phyloP scores from a whole-genome alignment of 1,140 invertebrate species.

The Melitaea cinxia region DNA sequence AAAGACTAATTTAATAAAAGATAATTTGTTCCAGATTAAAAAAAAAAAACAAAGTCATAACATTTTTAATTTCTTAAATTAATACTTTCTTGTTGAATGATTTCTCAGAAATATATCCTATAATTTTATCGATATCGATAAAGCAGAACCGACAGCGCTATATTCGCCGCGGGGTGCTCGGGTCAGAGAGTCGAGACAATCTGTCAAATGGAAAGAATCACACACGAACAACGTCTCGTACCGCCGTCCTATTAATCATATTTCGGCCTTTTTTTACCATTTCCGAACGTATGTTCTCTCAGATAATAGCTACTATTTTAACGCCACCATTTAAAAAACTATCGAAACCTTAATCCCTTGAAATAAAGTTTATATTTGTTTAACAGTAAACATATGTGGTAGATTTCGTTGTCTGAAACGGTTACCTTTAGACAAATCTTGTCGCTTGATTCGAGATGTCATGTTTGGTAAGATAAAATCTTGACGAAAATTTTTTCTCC shows the following conservation, averaged over 20 bases:
- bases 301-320: constrained; percentile 74
- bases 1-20: no score
- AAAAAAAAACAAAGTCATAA: no score
- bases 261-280: constrained; percentile 76
- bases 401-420: constrained; percentile 28
- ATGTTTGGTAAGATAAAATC: constrained; percentile 70
- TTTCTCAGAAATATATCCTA: no score
- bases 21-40: no score
- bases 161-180: constrained; percentile 69
- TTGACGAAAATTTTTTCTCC: constrained; percentile 72
- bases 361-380: constrained; percentile 40
- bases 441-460: constrained; percentile 76
- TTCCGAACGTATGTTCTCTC: constrained; percentile 75
- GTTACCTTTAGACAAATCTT: constrained; percentile 69
- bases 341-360: constrained; percentile 12
- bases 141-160: constrained; percentile 59
- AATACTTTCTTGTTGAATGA: neutral
- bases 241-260: constrained; percentile 78
- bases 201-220: constrained; percentile 80
- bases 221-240: constrained; percentile 62
- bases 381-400: constrained; percentile 34
- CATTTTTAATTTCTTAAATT: neutral
- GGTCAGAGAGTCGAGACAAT: constrained; percentile 79
- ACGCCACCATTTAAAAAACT: constrained; percentile 50
- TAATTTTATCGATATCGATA: constrained; percentile 73